Percentiles rank a stretch among this genome's conserved stretches.
Evolutionary conservation across 2,113 vertebrate genomes (phyloP).

Genomic region (Siphamia tubifer): DNA sequence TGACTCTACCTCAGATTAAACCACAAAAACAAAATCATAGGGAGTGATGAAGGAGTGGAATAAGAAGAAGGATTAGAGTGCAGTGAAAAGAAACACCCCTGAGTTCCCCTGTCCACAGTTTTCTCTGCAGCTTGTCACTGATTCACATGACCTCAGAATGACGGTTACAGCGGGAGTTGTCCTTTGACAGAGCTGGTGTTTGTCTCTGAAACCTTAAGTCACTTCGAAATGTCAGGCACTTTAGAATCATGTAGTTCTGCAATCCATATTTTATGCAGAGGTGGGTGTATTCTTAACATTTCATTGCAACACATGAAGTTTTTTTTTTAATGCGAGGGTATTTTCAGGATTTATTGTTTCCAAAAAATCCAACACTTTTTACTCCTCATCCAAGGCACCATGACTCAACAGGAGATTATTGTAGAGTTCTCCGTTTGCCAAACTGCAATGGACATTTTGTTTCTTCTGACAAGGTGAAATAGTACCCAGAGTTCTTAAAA

Average conservation of each 20-base stretch:
- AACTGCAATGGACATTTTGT: no score
- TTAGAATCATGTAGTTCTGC: neutral
- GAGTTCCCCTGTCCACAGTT: constrained; percentile 1
- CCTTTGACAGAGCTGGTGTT: constrained; percentile 20
- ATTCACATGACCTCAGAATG: constrained; percentile 50
- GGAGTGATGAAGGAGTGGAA: neutral
- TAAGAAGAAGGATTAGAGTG: neutral
- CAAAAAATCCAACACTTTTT: neutral
- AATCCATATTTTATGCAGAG: constrained; percentile 10
- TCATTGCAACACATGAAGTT: neutral
- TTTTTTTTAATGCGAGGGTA: neutral
- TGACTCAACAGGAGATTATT: no score
- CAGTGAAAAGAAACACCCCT: constrained; percentile 12
- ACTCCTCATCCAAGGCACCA: no score
- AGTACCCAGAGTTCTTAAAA: no score
- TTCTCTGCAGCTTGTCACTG: constrained; percentile 27
- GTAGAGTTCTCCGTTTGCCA: no score
- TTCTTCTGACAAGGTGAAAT: no score
- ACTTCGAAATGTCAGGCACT: constrained; percentile 2
- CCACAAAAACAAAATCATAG: no score
- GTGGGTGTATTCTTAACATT: neutral
- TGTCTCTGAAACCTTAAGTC: constrained; percentile 22
- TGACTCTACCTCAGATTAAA: no score
- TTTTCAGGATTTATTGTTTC: neutral
- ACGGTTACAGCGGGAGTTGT: constrained; percentile 13